Conservation (phyloP, 2,797 vertebrate species). For the Serranus cabrilla region DNA sequence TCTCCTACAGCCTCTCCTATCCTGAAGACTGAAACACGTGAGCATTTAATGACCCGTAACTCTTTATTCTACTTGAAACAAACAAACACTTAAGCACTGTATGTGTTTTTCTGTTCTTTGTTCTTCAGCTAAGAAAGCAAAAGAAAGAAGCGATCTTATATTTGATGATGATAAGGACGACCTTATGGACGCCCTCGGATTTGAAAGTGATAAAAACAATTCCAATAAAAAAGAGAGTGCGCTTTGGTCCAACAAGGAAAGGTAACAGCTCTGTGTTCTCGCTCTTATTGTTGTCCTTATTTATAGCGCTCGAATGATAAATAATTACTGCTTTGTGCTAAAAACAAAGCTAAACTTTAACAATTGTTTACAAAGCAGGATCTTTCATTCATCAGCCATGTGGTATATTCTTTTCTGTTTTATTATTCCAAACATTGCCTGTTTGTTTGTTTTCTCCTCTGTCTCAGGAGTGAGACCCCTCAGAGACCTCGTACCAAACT, state of each 20-base stretch:
- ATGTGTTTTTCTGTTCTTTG: background rate
- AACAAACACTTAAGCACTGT: background rate
- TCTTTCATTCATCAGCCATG: background rate
- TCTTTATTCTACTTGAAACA: background rate
- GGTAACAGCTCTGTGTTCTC: conserved; percentile 61
- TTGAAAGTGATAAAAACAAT: conserved; percentile 77
- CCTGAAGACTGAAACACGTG: conserved; percentile 66
- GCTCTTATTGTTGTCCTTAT: conserved; percentile 38
- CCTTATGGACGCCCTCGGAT: conserved; percentile 88
- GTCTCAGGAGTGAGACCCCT: conserved; percentile 74
- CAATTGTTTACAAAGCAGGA: conserved; percentile 14
- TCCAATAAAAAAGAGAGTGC: conserved; percentile 66
- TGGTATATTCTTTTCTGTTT: background rate
- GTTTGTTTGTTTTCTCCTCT: background rate
- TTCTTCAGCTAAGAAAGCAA: conserved; percentile 58
- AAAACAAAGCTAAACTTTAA: conserved; percentile 24
- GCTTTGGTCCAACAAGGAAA: conserved; percentile 71
- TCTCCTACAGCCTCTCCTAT: conserved; percentile 54
- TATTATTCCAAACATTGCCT: background rate
- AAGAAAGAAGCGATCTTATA: conserved; percentile 75
- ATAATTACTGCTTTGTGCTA: conserved; percentile 56
- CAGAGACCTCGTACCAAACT: conserved; percentile 87
- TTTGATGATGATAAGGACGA: conserved; percentile 91
- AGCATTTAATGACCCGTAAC: background rate
- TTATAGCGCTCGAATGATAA: conserved; percentile 56